Conservation (phyloP, 2,797 vertebrate species). For the Chrysolophus pictus region DNA sequence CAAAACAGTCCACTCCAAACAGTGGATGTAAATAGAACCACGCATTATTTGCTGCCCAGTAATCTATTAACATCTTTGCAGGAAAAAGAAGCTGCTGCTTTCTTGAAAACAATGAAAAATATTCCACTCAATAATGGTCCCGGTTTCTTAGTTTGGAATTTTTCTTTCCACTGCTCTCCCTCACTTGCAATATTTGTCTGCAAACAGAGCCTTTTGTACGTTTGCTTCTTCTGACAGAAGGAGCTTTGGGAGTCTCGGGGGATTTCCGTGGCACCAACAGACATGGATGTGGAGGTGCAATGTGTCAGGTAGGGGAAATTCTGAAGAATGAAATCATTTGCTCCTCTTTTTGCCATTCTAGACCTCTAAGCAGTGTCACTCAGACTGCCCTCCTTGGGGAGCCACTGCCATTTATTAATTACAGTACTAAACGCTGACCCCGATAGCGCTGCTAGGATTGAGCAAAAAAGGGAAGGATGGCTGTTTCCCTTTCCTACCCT, state of each 20-base stretch:
- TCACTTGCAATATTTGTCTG: neutral
- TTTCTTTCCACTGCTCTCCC: neutral
- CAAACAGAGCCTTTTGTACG: neutral
- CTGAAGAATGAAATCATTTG: neutral
- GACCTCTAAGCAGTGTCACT: neutral
- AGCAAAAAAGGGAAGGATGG: neutral
- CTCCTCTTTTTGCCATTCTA: neutral
- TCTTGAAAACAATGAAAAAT: constrained; percentile 22
- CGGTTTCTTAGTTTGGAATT: neutral
- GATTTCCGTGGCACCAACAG: neutral
- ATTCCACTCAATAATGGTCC: neutral
- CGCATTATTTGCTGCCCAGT: constrained; percentile 33
- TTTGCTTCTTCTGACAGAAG: neutral
- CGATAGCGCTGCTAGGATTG: neutral
- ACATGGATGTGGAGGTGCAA: neutral
- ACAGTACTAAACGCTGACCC: neutral
- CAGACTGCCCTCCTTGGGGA: neutral
- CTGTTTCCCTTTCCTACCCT: neutral
- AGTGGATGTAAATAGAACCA: constrained; percentile 35
- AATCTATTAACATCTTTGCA: constrained; percentile 48
- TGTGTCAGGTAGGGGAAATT: neutral
- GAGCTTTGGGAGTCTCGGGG: neutral
- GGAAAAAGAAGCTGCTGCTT: constrained; percentile 13
- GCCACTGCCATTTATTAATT: neutral
- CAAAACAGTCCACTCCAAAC: constrained; percentile 28